Conservation (phyloP, 2,113 vertebrate genomes). For the Epinephelus fuscoguttatus region DNA sequence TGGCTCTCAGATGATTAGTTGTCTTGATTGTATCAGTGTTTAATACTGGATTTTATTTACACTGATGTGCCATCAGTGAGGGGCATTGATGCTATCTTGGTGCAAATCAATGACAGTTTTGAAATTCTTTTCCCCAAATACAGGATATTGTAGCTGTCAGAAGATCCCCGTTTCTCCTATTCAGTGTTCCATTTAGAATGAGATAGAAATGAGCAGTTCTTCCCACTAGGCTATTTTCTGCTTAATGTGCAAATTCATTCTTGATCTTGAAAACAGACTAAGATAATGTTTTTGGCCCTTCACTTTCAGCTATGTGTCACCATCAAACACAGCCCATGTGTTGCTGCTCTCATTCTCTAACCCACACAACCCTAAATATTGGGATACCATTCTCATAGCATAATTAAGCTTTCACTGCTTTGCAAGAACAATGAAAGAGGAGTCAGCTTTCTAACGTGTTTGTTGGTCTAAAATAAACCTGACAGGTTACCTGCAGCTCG, state of each 20-base stretch:
- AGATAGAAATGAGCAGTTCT: too few relatives aligned
- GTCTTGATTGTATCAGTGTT: neutral
- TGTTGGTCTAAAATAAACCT: neutral
- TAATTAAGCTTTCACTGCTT: neutral
- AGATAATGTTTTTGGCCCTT: neutral
- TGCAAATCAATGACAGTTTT: too few relatives aligned
- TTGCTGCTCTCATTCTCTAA: neutral
- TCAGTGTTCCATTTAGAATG: too few relatives aligned
- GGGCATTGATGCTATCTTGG: too few relatives aligned
- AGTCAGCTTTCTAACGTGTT: neutral
- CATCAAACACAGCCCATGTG: neutral
- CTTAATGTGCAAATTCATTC: neutral
- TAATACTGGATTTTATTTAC: neutral
- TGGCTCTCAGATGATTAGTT: neutral
- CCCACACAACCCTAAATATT: neutral
- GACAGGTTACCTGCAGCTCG: constrained; percentile 72
- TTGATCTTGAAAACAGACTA: neutral
- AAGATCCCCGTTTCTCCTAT: too few relatives aligned
- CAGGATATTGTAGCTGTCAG: too few relatives aligned
- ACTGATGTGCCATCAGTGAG: neutral
- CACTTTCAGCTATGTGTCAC: neutral
- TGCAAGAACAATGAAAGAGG: neutral
- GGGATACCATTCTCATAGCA: neutral
- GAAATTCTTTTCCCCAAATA: too few relatives aligned
- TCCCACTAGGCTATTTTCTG: neutral